A percentile compares a stretch with the other conserved stretches of the same genome.
Conservation (phyloP, 2,888 invertebrate species). For the Meandrusa payeni region DNA sequence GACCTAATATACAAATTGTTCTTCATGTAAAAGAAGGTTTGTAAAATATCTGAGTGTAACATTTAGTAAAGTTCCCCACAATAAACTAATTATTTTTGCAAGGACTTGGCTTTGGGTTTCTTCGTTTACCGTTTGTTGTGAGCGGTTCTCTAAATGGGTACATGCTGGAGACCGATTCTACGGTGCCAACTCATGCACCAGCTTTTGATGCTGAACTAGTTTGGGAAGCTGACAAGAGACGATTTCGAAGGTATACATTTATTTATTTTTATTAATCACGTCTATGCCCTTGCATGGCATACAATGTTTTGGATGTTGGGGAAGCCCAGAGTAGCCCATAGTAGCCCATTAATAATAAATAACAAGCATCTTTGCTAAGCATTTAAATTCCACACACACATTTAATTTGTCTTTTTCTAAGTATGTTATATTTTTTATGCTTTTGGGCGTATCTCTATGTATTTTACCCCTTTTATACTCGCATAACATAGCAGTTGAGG, state of each 20-base stretch:
- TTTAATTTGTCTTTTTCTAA: no score
- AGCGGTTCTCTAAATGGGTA: conserved; percentile 84
- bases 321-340: background rate
- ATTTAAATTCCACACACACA: no score
- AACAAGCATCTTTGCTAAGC: no score
- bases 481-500: no score
- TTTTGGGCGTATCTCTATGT: no score
- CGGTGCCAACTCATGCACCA: conserved; percentile 79
- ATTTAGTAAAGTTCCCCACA: no score
- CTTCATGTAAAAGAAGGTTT: conserved; percentile 85
- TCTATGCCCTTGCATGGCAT: background rate
- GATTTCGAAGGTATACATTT: conserved; percentile 84
- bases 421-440: no score
- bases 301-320: background rate
- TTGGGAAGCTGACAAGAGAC: conserved; percentile 88
- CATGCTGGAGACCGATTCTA: conserved; percentile 85
- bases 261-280: no score
- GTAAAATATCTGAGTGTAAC: no score
- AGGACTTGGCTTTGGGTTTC: conserved; percentile 82
- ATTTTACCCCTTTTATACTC: no score
- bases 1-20: conserved; percentile 84
- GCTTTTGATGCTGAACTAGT: conserved; percentile 87
- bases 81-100: conserved; percentile 18
- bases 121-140: conserved; percentile 76
- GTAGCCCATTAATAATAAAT: no score